phyloP scores from a whole-genome alignment of 2,888 invertebrate genomes.

The Tachina lurida region DNA sequence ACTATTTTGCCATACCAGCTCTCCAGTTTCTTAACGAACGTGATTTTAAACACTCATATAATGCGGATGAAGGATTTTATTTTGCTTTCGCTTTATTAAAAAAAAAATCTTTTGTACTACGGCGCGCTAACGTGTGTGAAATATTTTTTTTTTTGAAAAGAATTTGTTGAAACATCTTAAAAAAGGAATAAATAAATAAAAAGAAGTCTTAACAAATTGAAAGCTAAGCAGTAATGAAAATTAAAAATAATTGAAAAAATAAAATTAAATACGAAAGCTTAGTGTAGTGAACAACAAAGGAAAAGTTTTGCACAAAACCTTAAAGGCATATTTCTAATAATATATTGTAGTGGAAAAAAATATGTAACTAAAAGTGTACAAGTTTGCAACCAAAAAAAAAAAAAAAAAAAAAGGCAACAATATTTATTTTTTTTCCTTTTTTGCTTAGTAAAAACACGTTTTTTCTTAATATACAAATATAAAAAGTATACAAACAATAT shows the following conservation, averaged over 20 bases:
- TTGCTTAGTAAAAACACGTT: constrained; percentile 62
- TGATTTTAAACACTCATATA: constrained; percentile 80
- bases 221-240: constrained; percentile 12
- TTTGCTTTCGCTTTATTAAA: constrained; percentile 30
- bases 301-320: constrained; percentile 55
- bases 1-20: constrained; percentile 69
- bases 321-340: constrained; percentile 64
- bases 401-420: constrained; percentile 55
- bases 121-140: constrained; percentile 69
- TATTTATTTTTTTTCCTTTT: constrained; percentile 44
- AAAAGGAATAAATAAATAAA: constrained; percentile 13
- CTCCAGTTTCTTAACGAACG: constrained; percentile 82
- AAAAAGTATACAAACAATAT: constrained; percentile 68
- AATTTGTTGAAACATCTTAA: constrained; percentile 44
- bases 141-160: constrained; percentile 31
- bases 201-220: constrained; percentile 39
- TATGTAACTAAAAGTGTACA: constrained; percentile 66
- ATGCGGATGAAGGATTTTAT: constrained; percentile 74
- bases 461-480: constrained; percentile 66
- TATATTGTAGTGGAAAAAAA: constrained; percentile 56
- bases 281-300: constrained; percentile 35
- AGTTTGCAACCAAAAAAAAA: constrained; percentile 63
- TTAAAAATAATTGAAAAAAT: background rate
- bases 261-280: constrained; percentile 4
- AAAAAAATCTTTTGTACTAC: constrained; percentile 46